phyloP scores from a whole-genome alignment of 2,888 invertebrate genomes.

The Axea sp. region DNA sequence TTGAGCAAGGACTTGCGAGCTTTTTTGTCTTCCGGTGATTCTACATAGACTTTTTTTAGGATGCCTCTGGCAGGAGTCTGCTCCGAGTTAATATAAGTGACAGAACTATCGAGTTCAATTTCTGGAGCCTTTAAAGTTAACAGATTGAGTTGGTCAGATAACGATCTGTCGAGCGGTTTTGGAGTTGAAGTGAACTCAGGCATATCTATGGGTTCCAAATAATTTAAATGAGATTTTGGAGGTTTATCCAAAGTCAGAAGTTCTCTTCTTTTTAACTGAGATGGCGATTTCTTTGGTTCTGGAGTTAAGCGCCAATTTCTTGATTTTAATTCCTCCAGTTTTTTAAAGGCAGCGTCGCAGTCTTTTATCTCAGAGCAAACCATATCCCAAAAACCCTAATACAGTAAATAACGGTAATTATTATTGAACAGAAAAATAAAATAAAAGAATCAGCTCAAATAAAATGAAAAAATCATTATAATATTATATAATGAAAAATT shows the following conservation, averaged over 20 bases:
- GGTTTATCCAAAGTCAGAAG: conserved; percentile 8
- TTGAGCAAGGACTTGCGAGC: conserved; percentile 66
- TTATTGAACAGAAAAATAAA: no score
- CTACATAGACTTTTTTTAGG: conserved; percentile 66
- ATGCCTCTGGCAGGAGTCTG: conserved; percentile 75
- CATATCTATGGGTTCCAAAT: no score
- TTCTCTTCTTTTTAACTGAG: background rate
- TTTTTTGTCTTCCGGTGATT: conserved; percentile 4
- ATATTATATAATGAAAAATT: no score
- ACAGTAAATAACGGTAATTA: no score
- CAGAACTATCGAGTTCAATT: conserved; percentile 68
- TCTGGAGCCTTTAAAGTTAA: conserved; percentile 63
- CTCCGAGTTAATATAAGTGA: conserved; percentile 71
- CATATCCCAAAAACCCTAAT: conserved; percentile 92
- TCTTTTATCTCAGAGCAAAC: conserved; percentile 84
- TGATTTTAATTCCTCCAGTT: conserved; percentile 79
- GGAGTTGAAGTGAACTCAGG: conserved; percentile 4
- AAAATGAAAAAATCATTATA: no score
- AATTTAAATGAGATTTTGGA: no score
- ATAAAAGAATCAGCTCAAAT: no score
- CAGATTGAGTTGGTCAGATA: conserved; percentile 11
- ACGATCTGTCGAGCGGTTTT: conserved; percentile 56
- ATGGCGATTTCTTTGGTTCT: conserved; percentile 2
- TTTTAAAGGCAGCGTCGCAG: conserved; percentile 66
- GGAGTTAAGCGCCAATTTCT: conserved; percentile 14